These are phyloP conservation scores for Calyptommatus sinebrachiatus DNA, from an alignment of 2,113 vertebrate genomes.

Conservation along the genomic window DNA sequence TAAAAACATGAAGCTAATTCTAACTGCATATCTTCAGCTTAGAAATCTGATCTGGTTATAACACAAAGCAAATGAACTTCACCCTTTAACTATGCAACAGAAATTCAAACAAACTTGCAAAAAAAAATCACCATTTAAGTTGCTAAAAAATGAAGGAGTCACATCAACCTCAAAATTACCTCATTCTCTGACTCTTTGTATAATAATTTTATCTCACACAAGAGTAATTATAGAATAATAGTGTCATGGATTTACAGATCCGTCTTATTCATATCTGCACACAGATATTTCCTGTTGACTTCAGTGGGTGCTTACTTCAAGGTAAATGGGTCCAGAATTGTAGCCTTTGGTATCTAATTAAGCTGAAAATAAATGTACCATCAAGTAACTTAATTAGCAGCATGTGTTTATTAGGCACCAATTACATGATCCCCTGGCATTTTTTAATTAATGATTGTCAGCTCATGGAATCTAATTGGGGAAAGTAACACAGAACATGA, in stretches of 20 bases:
- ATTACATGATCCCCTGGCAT: conserved; percentile 34
- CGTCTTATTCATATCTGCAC: background rate
- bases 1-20: too few relatives aligned
- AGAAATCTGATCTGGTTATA: too few relatives aligned
- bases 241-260: background rate
- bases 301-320: background rate
- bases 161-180: too few relatives aligned
- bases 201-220: too few relatives aligned
- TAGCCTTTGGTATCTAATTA: conserved; percentile 33
- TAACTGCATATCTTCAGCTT: too few relatives aligned
- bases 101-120: too few relatives aligned
- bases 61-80: too few relatives aligned
- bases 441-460: conserved; percentile 30
- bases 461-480: conserved; percentile 12
- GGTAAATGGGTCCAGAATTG: background rate
- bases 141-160: too few relatives aligned
- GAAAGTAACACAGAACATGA: background rate
- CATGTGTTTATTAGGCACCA: conserved; percentile 28
- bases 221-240: too few relatives aligned
- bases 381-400: conserved; percentile 41
- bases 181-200: too few relatives aligned
- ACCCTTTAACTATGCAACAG: too few relatives aligned
- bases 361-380: conserved; percentile 37
- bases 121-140: too few relatives aligned
- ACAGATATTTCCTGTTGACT: background rate